Evolutionary conservation across 1,140 invertebrate genomes (phyloP).

Genomic region (Temnothorax nylanderi): DNA sequence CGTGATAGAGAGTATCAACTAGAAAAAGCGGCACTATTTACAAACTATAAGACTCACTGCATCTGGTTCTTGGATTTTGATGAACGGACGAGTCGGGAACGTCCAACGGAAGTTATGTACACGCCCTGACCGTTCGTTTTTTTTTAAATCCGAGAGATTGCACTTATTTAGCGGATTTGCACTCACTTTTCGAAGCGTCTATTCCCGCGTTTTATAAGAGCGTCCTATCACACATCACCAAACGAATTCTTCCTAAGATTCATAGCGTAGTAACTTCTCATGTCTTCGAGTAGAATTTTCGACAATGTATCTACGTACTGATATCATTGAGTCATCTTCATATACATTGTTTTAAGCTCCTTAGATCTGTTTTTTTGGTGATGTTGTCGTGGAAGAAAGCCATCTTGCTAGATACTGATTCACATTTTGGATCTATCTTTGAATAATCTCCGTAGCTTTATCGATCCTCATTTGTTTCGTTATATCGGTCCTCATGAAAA

Average conservation of each 20-base stretch:
- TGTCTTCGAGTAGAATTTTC: conserved; percentile 7
- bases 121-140: conserved; percentile 22
- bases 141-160: conserved; percentile 38
- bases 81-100: conserved; percentile 31
- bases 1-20: conserved; percentile 23
- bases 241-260: conserved; percentile 24
- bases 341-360: neutral
- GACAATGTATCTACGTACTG: neutral
- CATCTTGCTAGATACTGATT: conserved; percentile 2
- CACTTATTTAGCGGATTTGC: conserved; percentile 43
- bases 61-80: conserved; percentile 51
- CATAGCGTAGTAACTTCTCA: neutral
- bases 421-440: conserved; percentile 5
- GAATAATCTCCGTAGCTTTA: conserved; percentile 19
- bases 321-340: conserved; percentile 13
- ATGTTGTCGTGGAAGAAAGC: neutral
- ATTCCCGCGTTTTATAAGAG: conserved; percentile 14
- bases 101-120: conserved; percentile 46
- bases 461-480: neutral
- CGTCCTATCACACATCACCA: conserved; percentile 21
- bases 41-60: conserved; percentile 59
- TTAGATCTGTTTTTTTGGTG: neutral
- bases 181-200: conserved; percentile 47
- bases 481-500: neutral
- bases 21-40: conserved; percentile 64